These are phyloP conservation scores for Sebastes matsubarae DNA, from an alignment of 2,797 vertebrate genomes.

Conservation along the genomic window DNA sequence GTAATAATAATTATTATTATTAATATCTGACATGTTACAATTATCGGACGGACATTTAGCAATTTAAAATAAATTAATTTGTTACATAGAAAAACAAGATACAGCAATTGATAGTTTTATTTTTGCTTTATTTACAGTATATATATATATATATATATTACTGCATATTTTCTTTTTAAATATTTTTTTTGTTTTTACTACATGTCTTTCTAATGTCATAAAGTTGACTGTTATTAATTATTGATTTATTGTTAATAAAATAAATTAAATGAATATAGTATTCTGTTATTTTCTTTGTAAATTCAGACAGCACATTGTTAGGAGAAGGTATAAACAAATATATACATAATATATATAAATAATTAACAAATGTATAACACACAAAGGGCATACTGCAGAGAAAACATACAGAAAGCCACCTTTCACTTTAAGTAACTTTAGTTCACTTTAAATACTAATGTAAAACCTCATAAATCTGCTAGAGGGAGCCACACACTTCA, in stretches of 20 bases:
- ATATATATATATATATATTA: neutral
- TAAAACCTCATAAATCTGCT: accelerated
- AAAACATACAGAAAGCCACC: neutral
- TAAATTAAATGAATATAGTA: neutral
- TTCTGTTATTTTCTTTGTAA: neutral
- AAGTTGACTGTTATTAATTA: neutral
- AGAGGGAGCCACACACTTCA: slow-evolving; percentile 31
- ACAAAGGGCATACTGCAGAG: neutral
- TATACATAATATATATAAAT: neutral
- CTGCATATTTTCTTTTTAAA: neutral
- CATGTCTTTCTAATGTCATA: neutral
- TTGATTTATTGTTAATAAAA: neutral
- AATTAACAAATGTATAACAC: neutral
- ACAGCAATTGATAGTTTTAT: neutral
- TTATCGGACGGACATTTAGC: neutral
- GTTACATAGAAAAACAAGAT: neutral
- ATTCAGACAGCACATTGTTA: neutral
- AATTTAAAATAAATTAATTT: neutral
- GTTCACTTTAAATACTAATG: neutral
- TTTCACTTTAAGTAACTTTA: neutral
- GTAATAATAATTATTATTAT: neutral
- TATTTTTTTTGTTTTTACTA: too few species aligned
- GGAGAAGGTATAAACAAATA: neutral
- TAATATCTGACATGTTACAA: neutral
- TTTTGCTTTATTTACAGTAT: neutral